Conservation (phyloP, 1,140 invertebrate species). For the Phocides pigmalion region DNA sequence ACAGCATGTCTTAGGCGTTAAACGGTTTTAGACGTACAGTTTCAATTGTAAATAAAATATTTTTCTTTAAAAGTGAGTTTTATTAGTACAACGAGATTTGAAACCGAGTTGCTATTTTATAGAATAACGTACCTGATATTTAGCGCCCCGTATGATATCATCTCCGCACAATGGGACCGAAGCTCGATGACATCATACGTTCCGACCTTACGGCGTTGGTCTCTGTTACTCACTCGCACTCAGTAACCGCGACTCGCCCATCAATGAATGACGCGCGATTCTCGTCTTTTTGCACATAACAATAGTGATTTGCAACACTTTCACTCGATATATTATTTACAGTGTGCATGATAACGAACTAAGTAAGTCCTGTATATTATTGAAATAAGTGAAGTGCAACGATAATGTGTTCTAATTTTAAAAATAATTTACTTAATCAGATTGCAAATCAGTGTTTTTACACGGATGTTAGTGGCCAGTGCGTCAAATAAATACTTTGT, state of each 20-base stretch:
- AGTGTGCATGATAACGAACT: background rate
- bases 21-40: too few relatives aligned
- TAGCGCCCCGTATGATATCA: slow-evolving; percentile 26
- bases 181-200: slow-evolving; percentile 27
- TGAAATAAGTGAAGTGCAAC: background rate
- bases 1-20: too few relatives aligned
- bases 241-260: background rate
- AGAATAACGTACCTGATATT: background rate
- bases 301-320: slow-evolving; percentile 17
- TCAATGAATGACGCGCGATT: slow-evolving; percentile 20
- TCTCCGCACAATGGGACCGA: slow-evolving; percentile 23
- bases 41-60: too few relatives aligned
- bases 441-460: background rate
- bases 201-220: slow-evolving; percentile 1
- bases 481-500: background rate
- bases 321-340: slow-evolving; percentile 6
- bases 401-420: background rate
- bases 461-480: background rate
- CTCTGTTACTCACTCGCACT: slow-evolving; percentile 6
- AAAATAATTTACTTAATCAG: background rate
- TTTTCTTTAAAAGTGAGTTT: background rate
- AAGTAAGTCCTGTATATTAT: background rate
- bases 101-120: too few relatives aligned
- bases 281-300: slow-evolving; percentile 8
- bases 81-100: too few relatives aligned